Conservation (phyloP, 2,797 vertebrate species). For the Crocodylus rhombifer region DNA sequence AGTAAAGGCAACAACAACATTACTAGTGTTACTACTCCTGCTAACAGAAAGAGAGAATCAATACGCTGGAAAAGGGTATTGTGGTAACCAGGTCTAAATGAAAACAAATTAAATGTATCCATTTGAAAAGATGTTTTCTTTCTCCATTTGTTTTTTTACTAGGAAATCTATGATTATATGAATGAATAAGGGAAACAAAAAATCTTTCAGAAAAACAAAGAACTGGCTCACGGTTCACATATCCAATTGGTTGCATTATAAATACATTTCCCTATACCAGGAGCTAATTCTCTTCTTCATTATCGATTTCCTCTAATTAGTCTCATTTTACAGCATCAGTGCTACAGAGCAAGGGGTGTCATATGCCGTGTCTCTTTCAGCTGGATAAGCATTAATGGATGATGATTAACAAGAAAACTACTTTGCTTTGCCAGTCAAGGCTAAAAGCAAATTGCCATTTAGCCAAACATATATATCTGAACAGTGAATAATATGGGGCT, state of each 20-base stretch:
- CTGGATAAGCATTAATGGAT: conserved; percentile 56
- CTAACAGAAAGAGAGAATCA: too few species aligned
- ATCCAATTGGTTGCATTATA: not conserved
- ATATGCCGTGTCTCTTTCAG: conserved; percentile 40
- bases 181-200: not conserved
- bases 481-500: not conserved
- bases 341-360: conserved; percentile 30
- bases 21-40: not conserved
- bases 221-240: not conserved
- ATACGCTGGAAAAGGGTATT: not conserved
- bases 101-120: not conserved
- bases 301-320: conserved; percentile 50
- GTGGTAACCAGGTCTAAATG: not conserved
- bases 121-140: not conserved
- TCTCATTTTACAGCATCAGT: conserved; percentile 38
- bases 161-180: not conserved
- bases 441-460: conserved; percentile 59
- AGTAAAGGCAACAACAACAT: not conserved
- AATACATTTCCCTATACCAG: conserved; percentile 31
- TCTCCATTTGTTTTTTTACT: not conserved
- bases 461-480: conserved; percentile 1
- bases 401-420: conserved; percentile 57
- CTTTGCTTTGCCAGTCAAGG: conserved; percentile 23
- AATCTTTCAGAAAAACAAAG: not conserved
- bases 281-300: conserved; percentile 1